Percentiles rank a stretch among this genome's conserved stretches.
These are phyloP conservation scores for Drosophila novamexicana DNA, from an alignment of 1,140 invertebrate genomes.

Conservation along the genomic window DNA sequence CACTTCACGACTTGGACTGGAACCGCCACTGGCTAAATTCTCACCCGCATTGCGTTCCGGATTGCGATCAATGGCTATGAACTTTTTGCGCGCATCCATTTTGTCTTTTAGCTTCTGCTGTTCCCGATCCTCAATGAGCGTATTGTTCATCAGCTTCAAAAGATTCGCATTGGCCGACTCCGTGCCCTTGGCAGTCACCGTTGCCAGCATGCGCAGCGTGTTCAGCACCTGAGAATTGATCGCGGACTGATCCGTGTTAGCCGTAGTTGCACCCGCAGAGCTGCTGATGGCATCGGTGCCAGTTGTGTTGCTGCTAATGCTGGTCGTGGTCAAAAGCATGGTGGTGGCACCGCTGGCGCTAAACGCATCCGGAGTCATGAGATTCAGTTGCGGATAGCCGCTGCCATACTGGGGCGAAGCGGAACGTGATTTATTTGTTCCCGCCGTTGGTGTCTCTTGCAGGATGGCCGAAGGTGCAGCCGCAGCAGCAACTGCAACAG, in stretches of 20 bases:
- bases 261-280: constrained; percentile 2
- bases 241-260: constrained; percentile 19
- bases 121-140: constrained; percentile 75
- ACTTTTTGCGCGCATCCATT: constrained; percentile 72
- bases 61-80: constrained; percentile 75
- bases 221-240: constrained; percentile 80
- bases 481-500: constrained; percentile 70
- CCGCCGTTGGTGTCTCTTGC: constrained; percentile 31
- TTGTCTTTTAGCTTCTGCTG: constrained; percentile 78
- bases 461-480: constrained; percentile 55
- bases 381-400: constrained; percentile 85
- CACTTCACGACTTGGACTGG: constrained; percentile 94
- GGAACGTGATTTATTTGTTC: constrained; percentile 52
- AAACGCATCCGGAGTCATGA: constrained; percentile 96
- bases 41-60: constrained; percentile 67
- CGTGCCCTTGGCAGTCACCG: constrained; percentile 57
- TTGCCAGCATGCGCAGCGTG: constrained; percentile 80
- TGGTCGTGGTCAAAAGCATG: constrained; percentile 45
- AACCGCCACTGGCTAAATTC: constrained; percentile 87
- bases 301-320: constrained; percentile 24
- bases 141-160: constrained; percentile 80
- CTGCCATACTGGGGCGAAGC: constrained; percentile 63
- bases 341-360: constrained; percentile 84
- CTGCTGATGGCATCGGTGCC: constrained; percentile 25
- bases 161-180: constrained; percentile 67